These are phyloP conservation scores for Bothrops jararaca DNA, from an alignment of 2,113 vertebrate species.

Conservation along the genomic window DNA sequence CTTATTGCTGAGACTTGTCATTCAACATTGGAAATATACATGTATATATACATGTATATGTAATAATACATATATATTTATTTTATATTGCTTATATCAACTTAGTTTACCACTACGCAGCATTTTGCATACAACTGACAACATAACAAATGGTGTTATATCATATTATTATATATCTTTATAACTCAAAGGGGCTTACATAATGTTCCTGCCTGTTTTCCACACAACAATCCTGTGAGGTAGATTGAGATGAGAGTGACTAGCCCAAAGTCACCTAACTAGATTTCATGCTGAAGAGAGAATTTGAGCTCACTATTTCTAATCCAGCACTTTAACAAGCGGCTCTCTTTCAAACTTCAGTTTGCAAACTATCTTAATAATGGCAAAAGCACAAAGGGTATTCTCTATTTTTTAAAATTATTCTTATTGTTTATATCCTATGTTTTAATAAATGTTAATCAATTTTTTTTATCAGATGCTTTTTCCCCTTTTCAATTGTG, in stretches of 20 bases:
- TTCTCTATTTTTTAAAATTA: not conserved
- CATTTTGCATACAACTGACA: not conserved
- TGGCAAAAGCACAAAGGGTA: not conserved
- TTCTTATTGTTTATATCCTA: not conserved
- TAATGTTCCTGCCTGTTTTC: not conserved
- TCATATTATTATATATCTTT: not conserved
- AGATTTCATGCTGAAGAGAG: not conserved
- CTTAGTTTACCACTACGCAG: not conserved
- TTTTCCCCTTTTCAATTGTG: not conserved
- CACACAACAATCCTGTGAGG: not conserved
- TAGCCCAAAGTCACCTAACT: not conserved
- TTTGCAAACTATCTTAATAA: not conserved
- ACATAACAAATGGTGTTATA: not conserved
- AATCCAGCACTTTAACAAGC: not conserved
- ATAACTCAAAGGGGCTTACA: not conserved
- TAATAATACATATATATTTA: too few relatives aligned
- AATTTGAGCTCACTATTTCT: not conserved
- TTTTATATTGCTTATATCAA: not conserved
- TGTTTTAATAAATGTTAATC: not conserved
- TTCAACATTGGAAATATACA: not conserved
- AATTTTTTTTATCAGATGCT: not conserved
- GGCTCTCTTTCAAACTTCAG: not conserved
- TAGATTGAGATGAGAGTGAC: not conserved
- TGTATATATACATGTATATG: not conserved
- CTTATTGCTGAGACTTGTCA: not conserved